These are phyloP conservation scores for Variabilichromis moorii DNA, from an alignment of 2,113 vertebrate genomes.

Conservation along the genomic window DNA sequence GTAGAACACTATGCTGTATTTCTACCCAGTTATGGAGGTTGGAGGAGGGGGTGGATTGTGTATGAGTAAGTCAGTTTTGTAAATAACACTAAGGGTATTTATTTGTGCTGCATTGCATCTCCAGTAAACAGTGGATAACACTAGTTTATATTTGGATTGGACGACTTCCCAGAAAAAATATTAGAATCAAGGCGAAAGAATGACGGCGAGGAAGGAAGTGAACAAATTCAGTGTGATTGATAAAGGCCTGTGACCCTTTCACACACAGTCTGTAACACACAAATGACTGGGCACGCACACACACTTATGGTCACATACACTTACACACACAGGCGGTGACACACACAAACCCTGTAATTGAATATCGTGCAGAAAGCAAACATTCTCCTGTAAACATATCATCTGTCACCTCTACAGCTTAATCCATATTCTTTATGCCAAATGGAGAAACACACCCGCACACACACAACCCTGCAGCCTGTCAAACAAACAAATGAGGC, in stretches of 20 bases:
- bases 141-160: conserved; percentile 57
- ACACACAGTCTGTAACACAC: conserved; percentile 3
- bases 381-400: conserved; percentile 65
- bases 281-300: conserved; percentile 2
- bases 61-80: conserved; percentile 20
- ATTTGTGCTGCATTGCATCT: conserved; percentile 52
- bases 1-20: not conserved
- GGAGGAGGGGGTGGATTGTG: not conserved
- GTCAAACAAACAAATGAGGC: conserved; percentile 63
- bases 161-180: conserved; percentile 29
- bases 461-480: conserved; percentile 28
- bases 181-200: not conserved
- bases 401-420: conserved; percentile 58
- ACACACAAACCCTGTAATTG: conserved; percentile 51
- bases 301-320: conserved; percentile 11
- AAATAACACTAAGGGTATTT: conserved; percentile 60
- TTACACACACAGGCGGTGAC: conserved; percentile 8
- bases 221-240: conserved; percentile 31
- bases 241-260: conserved; percentile 39
- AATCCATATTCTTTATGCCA: conserved; percentile 62
- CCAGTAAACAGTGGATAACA: conserved; percentile 58
- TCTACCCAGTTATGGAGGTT: not conserved
- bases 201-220: conserved; percentile 10
- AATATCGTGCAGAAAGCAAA: conserved; percentile 62
- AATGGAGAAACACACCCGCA: conserved; percentile 23